Conservation (phyloP, 1,140 invertebrate species). For the Megathymus violae region DNA sequence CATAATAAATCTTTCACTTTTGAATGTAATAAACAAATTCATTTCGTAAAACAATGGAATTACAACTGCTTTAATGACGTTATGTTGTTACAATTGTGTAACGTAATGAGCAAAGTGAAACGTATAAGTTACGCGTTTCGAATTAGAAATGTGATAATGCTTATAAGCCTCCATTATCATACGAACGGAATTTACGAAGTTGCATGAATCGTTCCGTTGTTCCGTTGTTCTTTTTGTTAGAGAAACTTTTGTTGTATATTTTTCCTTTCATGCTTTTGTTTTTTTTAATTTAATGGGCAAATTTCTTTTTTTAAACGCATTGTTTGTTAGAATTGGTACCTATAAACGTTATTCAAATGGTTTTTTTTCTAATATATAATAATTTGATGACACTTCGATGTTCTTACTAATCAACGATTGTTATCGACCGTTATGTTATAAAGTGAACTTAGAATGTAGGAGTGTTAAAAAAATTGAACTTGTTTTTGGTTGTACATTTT, state of each 20-base stretch:
- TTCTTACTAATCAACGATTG: no score
- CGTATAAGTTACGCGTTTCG: constrained; percentile 14
- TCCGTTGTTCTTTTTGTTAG: background rate
- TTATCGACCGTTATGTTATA: no score
- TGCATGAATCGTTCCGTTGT: constrained; percentile 2
- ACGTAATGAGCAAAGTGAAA: constrained; percentile 20
- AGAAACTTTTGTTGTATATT: background rate
- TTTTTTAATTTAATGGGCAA: constrained; percentile 1
- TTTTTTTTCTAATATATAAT: background rate
- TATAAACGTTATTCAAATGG: background rate
- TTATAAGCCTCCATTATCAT: constrained; percentile 15
- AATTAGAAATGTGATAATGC: constrained; percentile 23
- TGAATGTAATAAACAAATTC: constrained; percentile 5
- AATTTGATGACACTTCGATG: no score
- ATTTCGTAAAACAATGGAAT: constrained; percentile 27
- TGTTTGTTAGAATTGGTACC: background rate
- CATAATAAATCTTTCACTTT: constrained; percentile 7
- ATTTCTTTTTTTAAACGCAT: background rate
- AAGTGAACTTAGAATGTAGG: no score
- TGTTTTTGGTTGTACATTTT: no score
- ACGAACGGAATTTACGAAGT: constrained; percentile 16
- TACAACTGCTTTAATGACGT: constrained; percentile 7
- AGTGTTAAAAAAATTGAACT: no score
- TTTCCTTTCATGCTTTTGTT: background rate
- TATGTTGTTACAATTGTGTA: constrained; percentile 17